Evolutionary conservation across 2,888 invertebrate species (phyloP).

Genomic region (Agonopterix subpropinquella): DNA sequence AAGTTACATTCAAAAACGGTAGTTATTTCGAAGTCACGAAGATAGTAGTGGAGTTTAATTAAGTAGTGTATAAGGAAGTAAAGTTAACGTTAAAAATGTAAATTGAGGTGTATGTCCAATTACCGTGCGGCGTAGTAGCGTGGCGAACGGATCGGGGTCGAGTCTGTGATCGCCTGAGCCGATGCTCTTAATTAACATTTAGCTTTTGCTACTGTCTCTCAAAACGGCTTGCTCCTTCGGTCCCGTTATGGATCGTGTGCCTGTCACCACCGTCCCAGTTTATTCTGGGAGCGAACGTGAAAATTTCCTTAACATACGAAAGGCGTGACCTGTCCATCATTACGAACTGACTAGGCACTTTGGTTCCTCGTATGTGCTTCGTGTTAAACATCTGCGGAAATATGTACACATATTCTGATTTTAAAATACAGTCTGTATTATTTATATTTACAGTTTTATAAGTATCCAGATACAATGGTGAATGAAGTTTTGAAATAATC

Average conservation of each 20-base stretch:
- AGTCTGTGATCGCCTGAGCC: constrained; percentile 49
- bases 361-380: not conserved
- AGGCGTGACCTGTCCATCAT: constrained; percentile 22
- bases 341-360: not conserved
- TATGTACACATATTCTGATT: too few species aligned
- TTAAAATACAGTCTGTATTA: too few species aligned
- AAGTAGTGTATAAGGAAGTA: constrained; percentile 28
- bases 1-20: constrained; percentile 21
- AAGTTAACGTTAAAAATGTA: constrained; percentile 40
- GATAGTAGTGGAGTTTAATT: constrained; percentile 29
- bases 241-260: constrained; percentile 62
- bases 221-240: constrained; percentile 27
- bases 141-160: constrained; percentile 30
- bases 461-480: too few species aligned
- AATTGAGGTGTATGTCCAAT: constrained; percentile 51
- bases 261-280: constrained; percentile 37
- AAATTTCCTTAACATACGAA: constrained; percentile 28
- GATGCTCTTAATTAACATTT: constrained; percentile 68
- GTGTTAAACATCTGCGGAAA: not conserved
- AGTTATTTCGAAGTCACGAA: constrained; percentile 17
- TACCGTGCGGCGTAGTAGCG: constrained; percentile 28
- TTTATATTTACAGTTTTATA: too few species aligned
- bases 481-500: too few species aligned
- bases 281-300: constrained; percentile 32
- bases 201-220: constrained; percentile 56